Base-by-base conservation (phyloP, 2,797 vertebrate species). In the Anisognathus igniventris region DNA sequence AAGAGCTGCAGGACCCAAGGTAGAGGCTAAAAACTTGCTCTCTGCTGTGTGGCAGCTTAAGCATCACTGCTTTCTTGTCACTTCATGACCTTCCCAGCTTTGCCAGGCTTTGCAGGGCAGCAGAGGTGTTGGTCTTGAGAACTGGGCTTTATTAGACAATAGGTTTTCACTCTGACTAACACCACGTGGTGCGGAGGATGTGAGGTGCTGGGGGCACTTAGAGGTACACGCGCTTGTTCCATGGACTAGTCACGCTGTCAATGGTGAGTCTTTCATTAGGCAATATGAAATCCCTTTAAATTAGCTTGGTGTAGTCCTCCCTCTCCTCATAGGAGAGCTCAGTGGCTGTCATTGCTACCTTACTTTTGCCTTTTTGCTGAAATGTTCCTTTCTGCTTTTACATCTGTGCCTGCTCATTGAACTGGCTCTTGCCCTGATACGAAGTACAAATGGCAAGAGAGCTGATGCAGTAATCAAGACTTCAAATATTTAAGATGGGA, bases 401-500 rank as follows among this genome's bases (percentile, higher is more conserved):
- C 45, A 51, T 93, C 90, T 88, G 40, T 85, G 58, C 2, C 2
- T 42, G 15, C 88, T 67, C 1, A 3, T 73, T 72, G 70, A 77
- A 74, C 78, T 2, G 1, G 58, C 87, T 95, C 75, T 85, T 95
- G 86, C 80, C 40, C 35, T 44, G 73, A 35, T 91, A 6, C 44
- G 27, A 62, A 83, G 70, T 72, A 68, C 3, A 4, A 93, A 88
- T 91, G 62, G 66, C 66, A 64, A 78, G 74, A 78, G 54, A 13
- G 5, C 70, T 96, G 77, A 93, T 68, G 37, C 67, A 85, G 70
- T 94, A 93, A 96, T 97, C 94, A 86, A 91, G 35, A 44, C 35
- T 96, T 96, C 79, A 92, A 37, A 74, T 97, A 95, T 94, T 97
- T 96, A 92, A 90, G 80, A 51, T 91, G 84, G 71, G 70, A 97